Evolutionary conservation across 2,113 vertebrate genomes (phyloP).

Genomic region (Osmerus eperlanus): DNA sequence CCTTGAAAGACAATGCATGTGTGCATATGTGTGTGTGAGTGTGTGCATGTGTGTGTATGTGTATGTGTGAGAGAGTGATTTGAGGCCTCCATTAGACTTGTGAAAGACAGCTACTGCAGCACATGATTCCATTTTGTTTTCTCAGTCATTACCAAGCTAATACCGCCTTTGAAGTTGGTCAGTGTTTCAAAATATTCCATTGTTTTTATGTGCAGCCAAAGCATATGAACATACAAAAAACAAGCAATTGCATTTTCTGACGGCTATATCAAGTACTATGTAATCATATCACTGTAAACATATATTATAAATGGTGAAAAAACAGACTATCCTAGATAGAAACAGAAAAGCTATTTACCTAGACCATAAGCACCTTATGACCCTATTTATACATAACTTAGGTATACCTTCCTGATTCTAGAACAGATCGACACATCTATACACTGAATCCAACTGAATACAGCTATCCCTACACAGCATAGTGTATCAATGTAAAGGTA

Average conservation of each 20-base stretch:
- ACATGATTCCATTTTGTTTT: not conserved
- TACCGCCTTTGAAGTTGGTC: not conserved
- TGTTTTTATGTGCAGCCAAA: no score
- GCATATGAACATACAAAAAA: not conserved
- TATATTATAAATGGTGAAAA: no score
- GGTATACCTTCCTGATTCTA: not conserved
- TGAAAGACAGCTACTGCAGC: not conserved
- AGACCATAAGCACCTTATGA: constrained; percentile 47
- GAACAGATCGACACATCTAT: no score
- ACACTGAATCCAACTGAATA: no score
- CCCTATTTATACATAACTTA: constrained; percentile 44
- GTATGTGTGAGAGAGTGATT: not conserved
- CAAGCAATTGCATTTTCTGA: not conserved
- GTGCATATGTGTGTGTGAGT: not conserved
- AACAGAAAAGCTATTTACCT: constrained; percentile 1
- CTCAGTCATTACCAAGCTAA: not conserved
- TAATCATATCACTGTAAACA: no score
- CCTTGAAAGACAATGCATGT: constrained; percentile 25
- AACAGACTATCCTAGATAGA: not conserved
- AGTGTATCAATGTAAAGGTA: constrained; percentile 10
- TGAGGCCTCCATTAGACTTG: not conserved
- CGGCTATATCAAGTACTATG: no score
- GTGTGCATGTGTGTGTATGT: not conserved
- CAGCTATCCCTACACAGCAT: not conserved
- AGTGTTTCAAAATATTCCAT: not conserved